Conservation (phyloP, 1,140 invertebrate genomes). For the Asbolus verrucosus region DNA sequence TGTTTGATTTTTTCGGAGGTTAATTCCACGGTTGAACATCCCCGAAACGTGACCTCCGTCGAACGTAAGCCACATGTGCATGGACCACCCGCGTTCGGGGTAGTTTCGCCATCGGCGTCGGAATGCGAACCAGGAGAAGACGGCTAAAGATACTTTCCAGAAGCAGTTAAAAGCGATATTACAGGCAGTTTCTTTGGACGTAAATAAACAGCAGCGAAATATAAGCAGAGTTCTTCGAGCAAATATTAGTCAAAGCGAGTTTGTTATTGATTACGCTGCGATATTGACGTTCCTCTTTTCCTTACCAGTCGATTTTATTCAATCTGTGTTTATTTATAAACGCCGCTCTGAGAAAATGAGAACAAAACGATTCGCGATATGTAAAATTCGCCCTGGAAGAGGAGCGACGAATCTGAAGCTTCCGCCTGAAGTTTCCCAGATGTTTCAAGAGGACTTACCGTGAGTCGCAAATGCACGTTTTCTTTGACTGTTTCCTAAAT, state of each 20-base stretch:
- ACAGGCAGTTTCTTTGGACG: conserved; percentile 45
- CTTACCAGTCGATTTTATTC: conserved; percentile 44
- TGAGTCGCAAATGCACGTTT: conserved; percentile 28
- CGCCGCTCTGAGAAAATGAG: conserved; percentile 9
- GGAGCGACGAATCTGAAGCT: conserved; percentile 16
- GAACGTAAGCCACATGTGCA: conserved; percentile 17
- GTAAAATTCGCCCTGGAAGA: conserved; percentile 28
- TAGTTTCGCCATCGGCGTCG: conserved; percentile 11
- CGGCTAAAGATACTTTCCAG: conserved; percentile 49
- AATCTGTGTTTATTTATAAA: conserved; percentile 41
- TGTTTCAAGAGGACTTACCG: conserved; percentile 31
- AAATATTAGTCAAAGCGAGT: conserved; percentile 54
- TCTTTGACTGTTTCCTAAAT: conserved; percentile 39
- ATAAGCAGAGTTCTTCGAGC: conserved; percentile 52
- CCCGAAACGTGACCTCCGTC: conserved; percentile 15
- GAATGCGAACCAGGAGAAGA: conserved; percentile 26
- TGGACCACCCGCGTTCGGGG: conserved; percentile 1
- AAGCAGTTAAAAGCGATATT: conserved; percentile 51
- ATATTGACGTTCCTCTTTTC: conserved; percentile 51
- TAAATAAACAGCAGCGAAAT: conserved; percentile 51
- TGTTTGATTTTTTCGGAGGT: conserved; percentile 13
- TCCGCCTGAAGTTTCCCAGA: conserved; percentile 20
- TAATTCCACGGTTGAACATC: conserved; percentile 7
- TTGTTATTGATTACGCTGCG: conserved; percentile 50
- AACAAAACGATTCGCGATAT: conserved; percentile 33